Base-by-base conservation (phyloP, 2,797 vertebrate genomes). In the Tamandua tetradactyla region DNA sequence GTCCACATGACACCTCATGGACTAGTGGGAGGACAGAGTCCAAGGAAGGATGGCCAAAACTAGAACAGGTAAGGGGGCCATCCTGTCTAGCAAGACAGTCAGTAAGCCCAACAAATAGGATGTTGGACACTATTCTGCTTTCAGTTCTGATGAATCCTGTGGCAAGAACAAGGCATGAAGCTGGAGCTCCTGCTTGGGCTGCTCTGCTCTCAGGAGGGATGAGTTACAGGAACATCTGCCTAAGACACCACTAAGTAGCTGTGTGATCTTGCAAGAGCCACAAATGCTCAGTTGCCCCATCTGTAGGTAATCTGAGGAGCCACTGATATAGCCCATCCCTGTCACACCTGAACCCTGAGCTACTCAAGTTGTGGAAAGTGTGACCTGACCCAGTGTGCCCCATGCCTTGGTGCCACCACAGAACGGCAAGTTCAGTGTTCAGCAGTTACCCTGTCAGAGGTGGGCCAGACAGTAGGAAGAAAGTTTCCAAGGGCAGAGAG, bases 181-280 rank as follows among this genome's bases (percentile, higher is more conserved):
- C 89, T 71, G 49, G 59, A 95, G 87, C 57, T 91, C 84, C 94
- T 81, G 85, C 75, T 72, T 3, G 5, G 83, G 71, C 72, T 68
- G 32, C 69, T 89, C 78, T 47, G 25, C 76, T 71, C 18, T 78
- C 35, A 37, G 89, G 59, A 85, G 86, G 71, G 71, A 86, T 84
- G 66, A 8, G 4, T 81, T 75, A n/a, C 47, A 44, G 81, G 44
- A 79, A n/a, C 40, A 42, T n/a, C 91, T 89, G 80, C 71, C 95
- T 82, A 44, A 75, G 72, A 94, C 49, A 97, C 95, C 96, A 96
- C 88, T 84, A 88, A 95, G 80, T 96, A 98, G 97, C 96, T 96
- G 97, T 97, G 96, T 97, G 97, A 96, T 87, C 94, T 96, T 97
- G 95, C 8, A 88, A 94, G 96, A 97, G 95, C 91, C 97, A 94